Conservation (phyloP, 2,888 invertebrate genomes). For the Serrognathus titanus region DNA sequence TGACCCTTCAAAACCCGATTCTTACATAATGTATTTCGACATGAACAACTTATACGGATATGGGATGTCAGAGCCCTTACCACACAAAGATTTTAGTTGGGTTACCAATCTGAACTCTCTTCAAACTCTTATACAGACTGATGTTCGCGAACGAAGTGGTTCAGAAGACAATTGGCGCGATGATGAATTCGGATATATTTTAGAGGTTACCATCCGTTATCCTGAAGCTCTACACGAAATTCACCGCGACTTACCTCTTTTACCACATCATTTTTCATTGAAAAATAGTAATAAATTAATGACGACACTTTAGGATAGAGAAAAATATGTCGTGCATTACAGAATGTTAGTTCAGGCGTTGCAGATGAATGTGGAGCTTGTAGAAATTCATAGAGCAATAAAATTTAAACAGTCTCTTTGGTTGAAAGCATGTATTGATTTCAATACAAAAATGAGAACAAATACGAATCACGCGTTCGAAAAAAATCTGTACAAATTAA, state of each 20-base stretch:
- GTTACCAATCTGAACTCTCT: constrained; percentile 5
- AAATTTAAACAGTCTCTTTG: constrained; percentile 1
- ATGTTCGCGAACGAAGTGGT: background rate
- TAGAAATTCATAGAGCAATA: background rate
- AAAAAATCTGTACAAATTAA: constrained; percentile 4
- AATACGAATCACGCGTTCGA: background rate
- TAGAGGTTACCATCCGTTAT: background rate
- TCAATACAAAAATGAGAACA: background rate
- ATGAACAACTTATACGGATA: constrained; percentile 34
- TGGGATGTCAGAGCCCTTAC: constrained; percentile 20
- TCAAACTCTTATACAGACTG: background rate
- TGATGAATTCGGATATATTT: background rate
- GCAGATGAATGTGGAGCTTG: background rate
- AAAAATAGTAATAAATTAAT: constrained; percentile 7
- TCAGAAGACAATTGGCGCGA: background rate
- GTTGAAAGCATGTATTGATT: background rate
- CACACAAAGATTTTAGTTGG: constrained; percentile 27
- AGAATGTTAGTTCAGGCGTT: constrained; percentile 1
- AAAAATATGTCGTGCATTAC: constrained; percentile 7
- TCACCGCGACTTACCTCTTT: background rate
- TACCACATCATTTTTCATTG: background rate
- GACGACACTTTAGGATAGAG: constrained; percentile 5
- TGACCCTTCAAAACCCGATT: constrained; percentile 24
- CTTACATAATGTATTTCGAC: constrained; percentile 35
- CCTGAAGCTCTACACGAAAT: background rate